phyloP scores from a whole-genome alignment of 2,888 invertebrate genomes.

The Campoletis raptor region DNA sequence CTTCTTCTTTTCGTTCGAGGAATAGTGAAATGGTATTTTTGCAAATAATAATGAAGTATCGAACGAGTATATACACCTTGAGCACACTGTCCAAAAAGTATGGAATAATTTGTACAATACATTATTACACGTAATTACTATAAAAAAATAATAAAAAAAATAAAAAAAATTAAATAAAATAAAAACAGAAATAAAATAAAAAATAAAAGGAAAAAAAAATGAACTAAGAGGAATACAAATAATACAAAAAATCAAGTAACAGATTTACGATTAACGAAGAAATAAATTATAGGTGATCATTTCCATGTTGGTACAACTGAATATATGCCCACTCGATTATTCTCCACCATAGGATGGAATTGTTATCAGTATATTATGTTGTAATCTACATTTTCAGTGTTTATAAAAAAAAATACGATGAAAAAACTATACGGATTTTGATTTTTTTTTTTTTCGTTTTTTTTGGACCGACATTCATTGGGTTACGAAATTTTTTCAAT shows the following conservation, averaged over 20 bases:
- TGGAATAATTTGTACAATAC: slow-evolving; percentile 83
- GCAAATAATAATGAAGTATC: slow-evolving; percentile 74
- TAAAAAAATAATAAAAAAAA: slow-evolving; percentile 26
- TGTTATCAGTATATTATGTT: slow-evolving; percentile 83
- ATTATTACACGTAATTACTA: slow-evolving; percentile 78
- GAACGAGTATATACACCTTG: slow-evolving; percentile 72
- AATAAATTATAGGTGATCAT: slow-evolving; percentile 76
- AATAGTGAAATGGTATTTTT: slow-evolving; percentile 81
- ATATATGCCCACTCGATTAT: slow-evolving; percentile 79
- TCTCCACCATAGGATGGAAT: slow-evolving; percentile 80
- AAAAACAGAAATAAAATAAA: neutral
- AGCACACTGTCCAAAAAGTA: slow-evolving; percentile 83
- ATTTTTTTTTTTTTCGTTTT: neutral
- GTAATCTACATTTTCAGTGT: slow-evolving; percentile 83
- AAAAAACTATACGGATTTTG: slow-evolving; percentile 16
- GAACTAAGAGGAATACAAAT: neutral
- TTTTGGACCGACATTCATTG: neutral
- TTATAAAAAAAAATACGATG: slow-evolving; percentile 75
- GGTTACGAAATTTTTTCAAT: neutral
- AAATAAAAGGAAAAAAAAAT: slow-evolving; percentile 4
- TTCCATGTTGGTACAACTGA: slow-evolving; percentile 82
- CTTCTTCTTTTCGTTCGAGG: slow-evolving; percentile 72
- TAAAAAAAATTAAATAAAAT: neutral
- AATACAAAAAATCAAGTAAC: slow-evolving; percentile 1
- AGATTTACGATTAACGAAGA: slow-evolving; percentile 35